Base-by-base conservation (phyloP, 2,797 vertebrate genomes). In the Gymnoscopelus microlampas region DNA sequence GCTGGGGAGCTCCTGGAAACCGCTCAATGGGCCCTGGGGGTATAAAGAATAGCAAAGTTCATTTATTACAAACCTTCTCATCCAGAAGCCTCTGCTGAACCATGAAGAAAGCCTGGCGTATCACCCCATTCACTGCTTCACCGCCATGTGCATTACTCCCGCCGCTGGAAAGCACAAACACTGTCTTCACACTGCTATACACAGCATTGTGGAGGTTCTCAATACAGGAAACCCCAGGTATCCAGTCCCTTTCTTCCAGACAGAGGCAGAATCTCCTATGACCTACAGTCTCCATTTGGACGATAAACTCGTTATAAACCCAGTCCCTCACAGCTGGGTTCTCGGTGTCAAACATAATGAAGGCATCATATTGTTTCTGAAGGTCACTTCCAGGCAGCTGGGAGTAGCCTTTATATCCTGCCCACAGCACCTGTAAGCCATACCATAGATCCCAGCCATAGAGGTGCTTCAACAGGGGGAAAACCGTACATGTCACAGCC, bases 381-480 rank as follows among this genome's bases (percentile, higher is more conserved):
- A 66, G 82, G 63, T 86, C 81, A 3, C 53, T 70, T 23, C 85
- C 85, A 12, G 83, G 49, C 26, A 93, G 77, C 66, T 90, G 87
- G 51, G 91, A 88, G 66, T 94, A 94, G 55, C 91, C 90, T 75
- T 91, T 93, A 68, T 91, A 78, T 63, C 86, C 79, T 4, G 95
- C 93, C 91, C 93, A 93, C 23, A 94, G 70, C 63, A 97, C 80
- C 69, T 96, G 91, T 57, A 95, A 79, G 76, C 91, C 89, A 68
- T 96, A 96, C 95, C 95, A 96, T 61, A 96, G 72, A 73, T 96
- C 94, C 96, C 96, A 97, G 72, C 95, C 95, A 2, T 94, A 96
- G 7, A 96, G 91, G 47, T 94, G 94, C 70, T 94, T 94, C 53
- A 96, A 80, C 19, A 94, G 65, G 5, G 95, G 93, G 35, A 94